A percentile compares a stretch with the other conserved stretches of the same genome.
These are phyloP conservation scores for Lycaena phlaeas DNA, from an alignment of 2,888 invertebrate genomes.

Conservation along the genomic window DNA sequence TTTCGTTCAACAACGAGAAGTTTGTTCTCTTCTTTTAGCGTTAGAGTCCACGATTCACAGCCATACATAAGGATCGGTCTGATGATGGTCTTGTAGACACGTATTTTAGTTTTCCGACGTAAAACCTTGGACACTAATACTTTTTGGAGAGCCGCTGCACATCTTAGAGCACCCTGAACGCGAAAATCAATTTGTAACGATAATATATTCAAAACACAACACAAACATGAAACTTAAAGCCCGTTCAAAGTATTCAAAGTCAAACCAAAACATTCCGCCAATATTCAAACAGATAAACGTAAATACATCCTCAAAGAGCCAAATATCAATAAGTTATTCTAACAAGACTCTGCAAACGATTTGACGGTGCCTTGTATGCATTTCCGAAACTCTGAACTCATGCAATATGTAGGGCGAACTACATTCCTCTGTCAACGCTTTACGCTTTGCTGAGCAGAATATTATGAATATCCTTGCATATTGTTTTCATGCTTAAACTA, in stretches of 20 bases:
- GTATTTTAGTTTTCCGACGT: too few relatives aligned
- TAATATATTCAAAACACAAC: too few relatives aligned
- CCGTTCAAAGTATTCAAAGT: background rate
- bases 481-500: background rate
- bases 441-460: slow-evolving; percentile 3
- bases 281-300: background rate
- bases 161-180: too few relatives aligned
- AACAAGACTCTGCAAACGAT: slow-evolving; percentile 17
- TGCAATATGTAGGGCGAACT: slow-evolving; percentile 17
- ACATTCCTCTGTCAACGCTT: slow-evolving; percentile 5
- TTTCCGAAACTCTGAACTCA: slow-evolving; percentile 12
- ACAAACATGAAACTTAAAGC: too few relatives aligned
- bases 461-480: background rate
- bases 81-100: too few relatives aligned
- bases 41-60: too few relatives aligned
- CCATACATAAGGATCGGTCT: too few relatives aligned
- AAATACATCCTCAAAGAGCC: slow-evolving; percentile 2
- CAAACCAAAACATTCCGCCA: background rate
- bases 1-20: too few relatives aligned
- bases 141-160: too few relatives aligned
- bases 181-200: too few relatives aligned
- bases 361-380: slow-evolving; percentile 14
- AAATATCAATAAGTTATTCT: slow-evolving; percentile 11
- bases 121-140: too few relatives aligned
- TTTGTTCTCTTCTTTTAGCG: too few relatives aligned